Evolutionary conservation across 2,113 vertebrate genomes (phyloP).

Genomic region (Montifringilla adamsi): DNA sequence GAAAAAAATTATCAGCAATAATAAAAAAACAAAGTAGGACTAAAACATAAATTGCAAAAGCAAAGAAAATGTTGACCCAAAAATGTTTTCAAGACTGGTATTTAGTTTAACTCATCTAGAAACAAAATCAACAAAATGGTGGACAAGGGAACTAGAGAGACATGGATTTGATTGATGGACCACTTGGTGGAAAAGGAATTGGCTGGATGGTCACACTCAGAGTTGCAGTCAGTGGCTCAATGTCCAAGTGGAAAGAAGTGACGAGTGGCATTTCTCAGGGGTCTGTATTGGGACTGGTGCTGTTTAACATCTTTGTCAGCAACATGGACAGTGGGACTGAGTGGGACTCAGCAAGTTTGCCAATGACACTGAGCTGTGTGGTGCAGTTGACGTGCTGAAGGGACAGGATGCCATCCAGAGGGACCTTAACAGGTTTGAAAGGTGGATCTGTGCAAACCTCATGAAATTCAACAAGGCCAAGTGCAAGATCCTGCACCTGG

Average conservation of each 20-base stretch:
- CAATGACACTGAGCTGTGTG: neutral
- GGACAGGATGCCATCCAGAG: neutral
- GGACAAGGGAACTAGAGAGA: neutral
- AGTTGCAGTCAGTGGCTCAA: accelerated
- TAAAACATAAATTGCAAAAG: neutral
- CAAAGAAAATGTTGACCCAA: neutral
- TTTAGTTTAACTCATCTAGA: slow-evolving; percentile 14
- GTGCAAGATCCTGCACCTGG: neutral
- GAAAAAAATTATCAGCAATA: neutral
- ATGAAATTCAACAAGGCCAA: neutral
- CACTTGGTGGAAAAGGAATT: neutral
- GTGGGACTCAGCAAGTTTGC: neutral
- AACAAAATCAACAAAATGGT: neutral
- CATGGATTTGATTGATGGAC: neutral
- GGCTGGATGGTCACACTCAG: neutral
- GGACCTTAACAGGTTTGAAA: neutral
- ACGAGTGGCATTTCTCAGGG: neutral
- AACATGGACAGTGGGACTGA: neutral
- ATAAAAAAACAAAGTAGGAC: neutral
- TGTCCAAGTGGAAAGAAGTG: neutral
- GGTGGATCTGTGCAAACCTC: neutral
- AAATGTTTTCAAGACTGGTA: neutral
- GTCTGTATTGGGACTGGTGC: neutral
- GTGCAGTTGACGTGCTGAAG: neutral
- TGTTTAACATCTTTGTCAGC: neutral